Percentiles rank a stretch among this genome's conserved stretches.
phyloP scores from a whole-genome alignment of 2,888 invertebrate species.

The Frankliniella fusca region DNA sequence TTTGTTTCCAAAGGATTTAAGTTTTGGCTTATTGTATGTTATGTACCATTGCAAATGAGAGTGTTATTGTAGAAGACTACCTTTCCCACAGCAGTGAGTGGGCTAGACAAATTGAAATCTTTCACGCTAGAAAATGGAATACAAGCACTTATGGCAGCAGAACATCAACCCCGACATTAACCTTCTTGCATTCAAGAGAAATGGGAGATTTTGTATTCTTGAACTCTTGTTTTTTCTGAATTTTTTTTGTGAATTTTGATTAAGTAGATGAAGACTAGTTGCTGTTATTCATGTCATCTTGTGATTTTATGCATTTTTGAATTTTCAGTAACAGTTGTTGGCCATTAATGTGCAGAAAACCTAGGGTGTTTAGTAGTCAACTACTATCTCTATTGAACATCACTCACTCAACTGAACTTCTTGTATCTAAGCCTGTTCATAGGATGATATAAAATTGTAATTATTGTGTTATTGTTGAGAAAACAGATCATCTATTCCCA shows the following conservation, averaged over 20 bases:
- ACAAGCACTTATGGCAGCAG: constrained; percentile 15
- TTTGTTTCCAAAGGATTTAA: constrained; percentile 20
- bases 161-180: neutral
- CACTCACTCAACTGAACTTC: neutral
- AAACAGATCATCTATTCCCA: too few relatives aligned
- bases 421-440: neutral
- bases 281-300: neutral
- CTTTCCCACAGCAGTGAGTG: constrained; percentile 12
- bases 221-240: neutral
- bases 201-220: neutral
- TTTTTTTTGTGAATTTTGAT: neutral
- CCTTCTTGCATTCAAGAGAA: neutral
- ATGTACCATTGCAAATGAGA: neutral
- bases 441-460: neutral
- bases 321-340: neutral
- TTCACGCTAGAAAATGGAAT: constrained; percentile 5
- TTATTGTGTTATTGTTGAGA: neutral
- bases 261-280: neutral
- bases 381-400: constrained; percentile 1
- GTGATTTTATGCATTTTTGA: neutral
- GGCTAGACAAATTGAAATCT: constrained; percentile 13
- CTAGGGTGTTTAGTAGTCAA: neutral
- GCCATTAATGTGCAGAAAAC: neutral
- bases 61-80: constrained; percentile 20
- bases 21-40: constrained; percentile 17